A percentile compares a stretch with the other conserved stretches of the same genome.
These are phyloP conservation scores for Microctenopoma stevenorrisi DNA, from an alignment of 2,797 vertebrate species.

Conservation along the genomic window DNA sequence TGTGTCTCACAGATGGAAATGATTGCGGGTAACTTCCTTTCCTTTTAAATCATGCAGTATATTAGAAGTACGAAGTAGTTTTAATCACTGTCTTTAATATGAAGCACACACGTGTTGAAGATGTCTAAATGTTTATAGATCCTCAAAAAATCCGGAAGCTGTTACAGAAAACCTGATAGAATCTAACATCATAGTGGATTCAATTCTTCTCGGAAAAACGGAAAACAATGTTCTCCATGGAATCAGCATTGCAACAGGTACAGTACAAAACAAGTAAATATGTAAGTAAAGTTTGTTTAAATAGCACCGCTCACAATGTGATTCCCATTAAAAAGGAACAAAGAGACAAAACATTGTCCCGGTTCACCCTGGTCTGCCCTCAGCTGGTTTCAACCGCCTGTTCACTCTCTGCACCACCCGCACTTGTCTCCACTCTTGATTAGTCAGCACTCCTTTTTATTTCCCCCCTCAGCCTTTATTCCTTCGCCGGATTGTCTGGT, in stretches of 20 bases:
- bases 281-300: no score
- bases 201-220: conserved; percentile 57
- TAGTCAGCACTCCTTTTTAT: no score
- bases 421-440: no score
- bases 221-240: conserved; percentile 48
- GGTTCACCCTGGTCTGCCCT: no score
- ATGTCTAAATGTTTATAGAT: conserved; percentile 41
- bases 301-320: no score
- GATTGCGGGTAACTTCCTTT: conserved; percentile 51
- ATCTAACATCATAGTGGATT: conserved; percentile 62
- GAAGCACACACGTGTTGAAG: not conserved
- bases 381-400: no score
- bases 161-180: conserved; percentile 49
- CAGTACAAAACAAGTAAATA: not conserved
- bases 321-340: no score
- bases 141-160: conserved; percentile 21
- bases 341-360: no score
- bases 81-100: not conserved
- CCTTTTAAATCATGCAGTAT: not conserved
- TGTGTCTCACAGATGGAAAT: conserved; percentile 73
- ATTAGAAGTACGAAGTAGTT: no score
- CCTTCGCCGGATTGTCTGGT: no score
- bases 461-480: no score
- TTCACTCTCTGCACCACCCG: no score
- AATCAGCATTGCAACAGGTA: conserved; percentile 71